These are phyloP conservation scores for Microtus montanus DNA, from an alignment of 2,113 vertebrate species.

Conservation along the genomic window DNA sequence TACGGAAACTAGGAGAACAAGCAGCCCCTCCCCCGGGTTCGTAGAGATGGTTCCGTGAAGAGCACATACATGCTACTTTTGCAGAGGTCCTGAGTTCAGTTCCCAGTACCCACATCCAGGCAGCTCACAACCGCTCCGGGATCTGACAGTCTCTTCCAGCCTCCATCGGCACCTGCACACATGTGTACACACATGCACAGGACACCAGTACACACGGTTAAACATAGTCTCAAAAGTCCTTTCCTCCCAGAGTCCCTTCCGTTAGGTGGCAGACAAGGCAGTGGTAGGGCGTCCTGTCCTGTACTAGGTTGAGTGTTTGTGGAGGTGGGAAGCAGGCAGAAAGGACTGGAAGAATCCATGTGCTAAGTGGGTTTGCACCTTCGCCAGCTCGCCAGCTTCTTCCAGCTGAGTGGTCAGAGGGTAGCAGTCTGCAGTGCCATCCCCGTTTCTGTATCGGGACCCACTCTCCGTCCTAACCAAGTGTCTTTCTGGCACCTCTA, in stretches of 20 bases:
- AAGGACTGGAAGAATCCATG: neutral
- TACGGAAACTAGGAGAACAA: neutral
- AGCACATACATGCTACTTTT: neutral
- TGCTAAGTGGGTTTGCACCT: accelerated
- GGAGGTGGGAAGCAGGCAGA: neutral
- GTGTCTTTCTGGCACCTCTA: neutral
- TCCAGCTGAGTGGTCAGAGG: neutral
- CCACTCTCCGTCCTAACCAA: neutral
- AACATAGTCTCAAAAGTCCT: neutral
- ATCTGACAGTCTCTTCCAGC: neutral
- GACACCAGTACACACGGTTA: neutral
- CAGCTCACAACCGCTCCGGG: neutral
- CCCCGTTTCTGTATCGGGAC: neutral
- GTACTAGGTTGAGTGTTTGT: neutral
- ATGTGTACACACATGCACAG: neutral
- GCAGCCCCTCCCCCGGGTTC: neutral
- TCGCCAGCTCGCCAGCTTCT: neutral
- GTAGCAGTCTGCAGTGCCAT: neutral
- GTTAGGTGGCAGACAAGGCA: neutral
- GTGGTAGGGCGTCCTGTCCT: neutral
- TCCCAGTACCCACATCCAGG: neutral
- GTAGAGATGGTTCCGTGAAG: neutral
- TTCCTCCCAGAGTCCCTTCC: neutral
- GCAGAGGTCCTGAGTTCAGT: neutral
- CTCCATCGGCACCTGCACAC: neutral